These are phyloP conservation scores for Esox niger DNA, from an alignment of 2,113 vertebrate genomes.

Conservation along the genomic window DNA sequence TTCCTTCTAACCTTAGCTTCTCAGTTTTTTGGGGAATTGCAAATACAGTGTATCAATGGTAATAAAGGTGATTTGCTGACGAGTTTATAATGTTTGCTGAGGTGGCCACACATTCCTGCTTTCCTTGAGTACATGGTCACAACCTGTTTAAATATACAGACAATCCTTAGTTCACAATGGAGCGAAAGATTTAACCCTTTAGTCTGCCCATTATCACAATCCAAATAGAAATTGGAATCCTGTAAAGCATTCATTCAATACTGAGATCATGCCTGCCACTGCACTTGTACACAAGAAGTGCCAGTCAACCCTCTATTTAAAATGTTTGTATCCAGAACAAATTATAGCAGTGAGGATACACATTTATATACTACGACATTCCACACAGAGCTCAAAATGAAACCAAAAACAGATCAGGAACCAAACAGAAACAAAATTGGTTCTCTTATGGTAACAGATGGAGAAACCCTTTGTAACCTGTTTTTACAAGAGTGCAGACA, in stretches of 20 bases:
- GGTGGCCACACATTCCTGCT: conserved; percentile 60
- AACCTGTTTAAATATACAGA: conserved; percentile 57
- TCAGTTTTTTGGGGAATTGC: conserved; percentile 41
- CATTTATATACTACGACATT: too few species aligned
- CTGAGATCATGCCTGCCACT: neutral
- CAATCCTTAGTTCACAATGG: conserved; percentile 53
- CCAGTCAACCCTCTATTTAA: too few species aligned
- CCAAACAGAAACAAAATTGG: too few species aligned
- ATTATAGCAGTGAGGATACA: too few species aligned
- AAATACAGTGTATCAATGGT: conserved; percentile 68
- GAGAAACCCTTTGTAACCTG: too few species aligned
- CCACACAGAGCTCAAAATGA: too few species aligned
- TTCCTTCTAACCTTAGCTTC: conserved; percentile 37
- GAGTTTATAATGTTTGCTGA: conserved; percentile 65
- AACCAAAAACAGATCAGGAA: too few species aligned
- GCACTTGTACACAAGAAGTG: too few species aligned
- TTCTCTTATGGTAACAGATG: too few species aligned
- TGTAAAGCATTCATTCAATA: conserved; percentile 42
- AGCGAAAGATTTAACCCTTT: conserved; percentile 49
- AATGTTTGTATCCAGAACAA: too few species aligned
- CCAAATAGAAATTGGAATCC: conserved; percentile 52
- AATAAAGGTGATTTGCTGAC: conserved; percentile 63
- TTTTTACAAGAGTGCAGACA: too few species aligned
- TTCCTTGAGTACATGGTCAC: conserved; percentile 57
- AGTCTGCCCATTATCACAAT: conserved; percentile 42